phyloP scores from a whole-genome alignment of 2,113 vertebrate species.

The Chlamydotis undulata region DNA sequence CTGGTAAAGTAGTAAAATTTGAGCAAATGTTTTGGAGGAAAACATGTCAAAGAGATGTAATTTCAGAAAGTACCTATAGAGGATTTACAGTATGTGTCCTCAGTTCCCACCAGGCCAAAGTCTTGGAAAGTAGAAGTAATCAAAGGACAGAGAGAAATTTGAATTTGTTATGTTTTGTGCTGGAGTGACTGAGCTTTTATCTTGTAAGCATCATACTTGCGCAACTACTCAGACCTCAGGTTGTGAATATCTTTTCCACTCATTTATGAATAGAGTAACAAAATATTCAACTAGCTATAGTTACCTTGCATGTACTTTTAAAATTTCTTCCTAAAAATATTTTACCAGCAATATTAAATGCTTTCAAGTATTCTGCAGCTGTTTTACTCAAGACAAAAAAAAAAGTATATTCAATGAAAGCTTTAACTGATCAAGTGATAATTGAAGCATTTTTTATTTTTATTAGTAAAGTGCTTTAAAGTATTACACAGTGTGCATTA shows the following conservation, averaged over 20 bases:
- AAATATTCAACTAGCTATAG: not conserved
- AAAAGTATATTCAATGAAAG: not conserved
- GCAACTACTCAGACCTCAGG: not conserved
- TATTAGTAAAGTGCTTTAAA: not conserved
- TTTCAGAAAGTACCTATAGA: not conserved
- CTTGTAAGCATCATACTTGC: not conserved
- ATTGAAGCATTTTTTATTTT: not conserved
- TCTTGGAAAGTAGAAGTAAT: not conserved
- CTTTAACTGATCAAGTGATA: not conserved
- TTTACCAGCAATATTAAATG: not conserved
- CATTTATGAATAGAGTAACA: not conserved
- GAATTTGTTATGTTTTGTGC: not conserved
- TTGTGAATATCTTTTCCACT: not conserved
- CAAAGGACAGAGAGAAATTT: not conserved
- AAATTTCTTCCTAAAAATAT: not conserved
- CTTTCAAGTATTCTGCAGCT: not conserved
- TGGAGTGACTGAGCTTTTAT: not conserved
- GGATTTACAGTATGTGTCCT: not conserved
- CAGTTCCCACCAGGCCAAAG: not conserved
- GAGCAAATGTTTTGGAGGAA: not conserved
- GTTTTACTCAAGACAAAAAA: not conserved
- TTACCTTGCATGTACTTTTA: not conserved
- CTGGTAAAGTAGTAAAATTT: not conserved
- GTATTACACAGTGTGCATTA: not conserved
- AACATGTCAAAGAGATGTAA: not conserved